Percentiles rank a stretch among this genome's conserved stretches.
phyloP scores from a whole-genome alignment of 2,113 vertebrate species.

The Nothocercus nigrocapillus region DNA sequence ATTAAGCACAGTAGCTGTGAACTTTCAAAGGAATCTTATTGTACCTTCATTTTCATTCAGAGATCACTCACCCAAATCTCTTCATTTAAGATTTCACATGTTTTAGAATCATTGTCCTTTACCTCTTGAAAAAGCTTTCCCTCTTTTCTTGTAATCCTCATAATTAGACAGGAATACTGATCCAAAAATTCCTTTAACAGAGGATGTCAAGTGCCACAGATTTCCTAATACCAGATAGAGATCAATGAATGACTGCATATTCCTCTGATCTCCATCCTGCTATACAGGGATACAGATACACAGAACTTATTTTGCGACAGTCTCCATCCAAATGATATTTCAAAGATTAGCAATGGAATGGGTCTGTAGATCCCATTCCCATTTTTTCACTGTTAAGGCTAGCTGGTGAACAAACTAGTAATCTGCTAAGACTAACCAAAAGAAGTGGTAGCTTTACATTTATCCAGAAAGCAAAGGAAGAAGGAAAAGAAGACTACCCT shows the following conservation, averaged over 20 bases:
- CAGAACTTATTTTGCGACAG: not conserved
- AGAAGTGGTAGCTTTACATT: not conserved
- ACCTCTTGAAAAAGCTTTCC: not conserved
- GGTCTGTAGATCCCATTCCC: not conserved
- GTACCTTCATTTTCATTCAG: not conserved
- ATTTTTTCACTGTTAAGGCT: not conserved
- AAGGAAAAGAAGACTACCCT: not conserved
- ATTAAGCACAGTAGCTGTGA: not conserved
- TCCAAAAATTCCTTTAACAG: not conserved
- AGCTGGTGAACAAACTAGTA: not conserved
- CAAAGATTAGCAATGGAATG: not conserved
- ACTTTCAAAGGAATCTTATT: not conserved
- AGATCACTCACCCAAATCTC: not conserved
- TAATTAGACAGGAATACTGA: not conserved
- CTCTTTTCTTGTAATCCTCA: not conserved
- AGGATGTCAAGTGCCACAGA: not conserved
- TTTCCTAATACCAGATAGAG: not conserved
- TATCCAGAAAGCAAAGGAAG: not conserved
- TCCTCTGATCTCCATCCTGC: not conserved
- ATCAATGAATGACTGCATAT: accelerated
- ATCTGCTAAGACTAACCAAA: not conserved
- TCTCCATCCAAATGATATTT: not conserved
- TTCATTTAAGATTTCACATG: not conserved
- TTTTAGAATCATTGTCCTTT: not conserved
- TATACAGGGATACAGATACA: too few relatives aligned